These are phyloP conservation scores for Mayetiola destructor DNA, from an alignment of 2,888 invertebrate genomes.

Conservation along the genomic window DNA sequence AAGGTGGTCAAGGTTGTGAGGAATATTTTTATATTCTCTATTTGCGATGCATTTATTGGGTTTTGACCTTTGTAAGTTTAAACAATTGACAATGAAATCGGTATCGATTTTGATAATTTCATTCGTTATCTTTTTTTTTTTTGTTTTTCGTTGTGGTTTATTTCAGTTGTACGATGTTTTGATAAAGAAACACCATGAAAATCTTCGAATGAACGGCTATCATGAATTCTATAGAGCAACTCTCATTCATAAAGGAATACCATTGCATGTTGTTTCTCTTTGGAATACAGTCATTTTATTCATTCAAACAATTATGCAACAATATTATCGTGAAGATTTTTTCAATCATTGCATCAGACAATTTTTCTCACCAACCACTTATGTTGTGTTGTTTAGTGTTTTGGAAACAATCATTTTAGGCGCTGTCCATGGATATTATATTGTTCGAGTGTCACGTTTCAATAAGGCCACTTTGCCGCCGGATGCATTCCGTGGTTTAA, in stretches of 20 bases:
- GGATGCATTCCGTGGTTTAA: conserved; percentile 44
- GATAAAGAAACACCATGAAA: conserved; percentile 43
- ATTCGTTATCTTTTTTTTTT: not conserved
- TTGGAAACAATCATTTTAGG: conserved; percentile 39
- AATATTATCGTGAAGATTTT: conserved; percentile 41
- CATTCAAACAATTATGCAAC: conserved; percentile 41
- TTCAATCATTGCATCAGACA: conserved; percentile 38
- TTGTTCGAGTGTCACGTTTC: conserved; percentile 47
- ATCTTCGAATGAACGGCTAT: conserved; percentile 47
- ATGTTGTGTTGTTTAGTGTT: conserved; percentile 41
- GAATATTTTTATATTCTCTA: conserved; percentile 46
- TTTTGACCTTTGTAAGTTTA: conserved; percentile 42
- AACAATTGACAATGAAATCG: too few relatives aligned
- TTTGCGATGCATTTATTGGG: conserved; percentile 42
- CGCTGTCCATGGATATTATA: conserved; percentile 39
- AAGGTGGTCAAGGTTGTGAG: conserved; percentile 35
- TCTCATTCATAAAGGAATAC: conserved; percentile 42
- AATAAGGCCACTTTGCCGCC: conserved; percentile 44
- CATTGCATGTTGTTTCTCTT: conserved; percentile 46
- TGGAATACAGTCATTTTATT: conserved; percentile 45
- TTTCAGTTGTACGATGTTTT: conserved; percentile 43
- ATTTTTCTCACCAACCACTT: conserved; percentile 41
- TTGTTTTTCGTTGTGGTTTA: not conserved
- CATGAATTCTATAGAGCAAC: conserved; percentile 52
- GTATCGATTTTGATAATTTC: not conserved